Conservation (phyloP, 2,888 invertebrate species). For the Phoronis australis region DNA sequence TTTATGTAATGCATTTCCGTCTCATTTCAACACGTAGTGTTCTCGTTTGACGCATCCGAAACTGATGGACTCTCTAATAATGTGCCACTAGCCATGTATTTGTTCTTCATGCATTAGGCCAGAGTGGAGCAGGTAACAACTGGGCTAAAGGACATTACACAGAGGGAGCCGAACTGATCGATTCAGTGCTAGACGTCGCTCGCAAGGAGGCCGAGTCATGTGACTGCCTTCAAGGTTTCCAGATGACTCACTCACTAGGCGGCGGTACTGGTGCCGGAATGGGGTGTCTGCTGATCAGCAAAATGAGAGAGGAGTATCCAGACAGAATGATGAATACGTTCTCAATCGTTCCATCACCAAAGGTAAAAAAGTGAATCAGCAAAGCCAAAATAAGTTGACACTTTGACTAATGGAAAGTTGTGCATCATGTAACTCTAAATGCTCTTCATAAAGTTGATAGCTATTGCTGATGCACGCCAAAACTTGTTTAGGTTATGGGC, state of each 20-base stretch:
- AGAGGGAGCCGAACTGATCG: slow-evolving; percentile 10
- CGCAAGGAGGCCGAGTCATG: slow-evolving; percentile 2
- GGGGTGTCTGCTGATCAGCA: not conserved
- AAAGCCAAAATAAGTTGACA: not conserved
- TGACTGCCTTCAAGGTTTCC: slow-evolving; percentile 4
- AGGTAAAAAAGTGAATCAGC: slow-evolving; percentile 45
- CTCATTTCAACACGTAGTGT: no score
- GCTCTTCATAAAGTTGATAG: no score
- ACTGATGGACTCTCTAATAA: no score
- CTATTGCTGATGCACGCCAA: no score
- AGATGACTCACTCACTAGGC: slow-evolving; percentile 2
- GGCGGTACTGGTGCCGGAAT: not conserved
- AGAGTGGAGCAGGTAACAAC: no score
- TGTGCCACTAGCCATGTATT: not conserved
- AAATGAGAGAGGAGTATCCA: slow-evolving; percentile 2
- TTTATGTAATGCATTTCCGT: no score
- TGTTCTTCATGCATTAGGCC: not conserved
- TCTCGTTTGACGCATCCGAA: no score
- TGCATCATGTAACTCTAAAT: no score
- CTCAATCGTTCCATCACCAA: slow-evolving; percentile 77
- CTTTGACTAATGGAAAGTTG: no score
- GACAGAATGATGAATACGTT: slow-evolving; percentile 70
- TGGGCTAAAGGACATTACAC: no score
- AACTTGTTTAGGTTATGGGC: no score
- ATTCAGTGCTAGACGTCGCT: slow-evolving; percentile 3